Percentiles rank a stretch among this genome's conserved stretches.
Evolutionary conservation across 2,113 vertebrate genomes (phyloP).

Genomic region (Bos indicus): DNA sequence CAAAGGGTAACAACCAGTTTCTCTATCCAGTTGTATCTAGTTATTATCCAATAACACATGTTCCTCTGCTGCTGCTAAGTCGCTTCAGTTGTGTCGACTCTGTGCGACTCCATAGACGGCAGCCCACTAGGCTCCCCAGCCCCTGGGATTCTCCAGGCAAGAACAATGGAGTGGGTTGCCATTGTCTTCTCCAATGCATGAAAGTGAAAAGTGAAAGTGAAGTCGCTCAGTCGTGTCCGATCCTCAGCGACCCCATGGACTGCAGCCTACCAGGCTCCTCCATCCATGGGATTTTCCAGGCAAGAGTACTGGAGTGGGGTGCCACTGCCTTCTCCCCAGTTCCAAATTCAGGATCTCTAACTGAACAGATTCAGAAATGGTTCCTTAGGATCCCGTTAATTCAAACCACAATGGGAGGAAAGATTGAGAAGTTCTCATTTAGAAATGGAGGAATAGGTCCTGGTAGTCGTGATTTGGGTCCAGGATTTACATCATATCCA

Average conservation of each 20-base stretch:
- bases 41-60: background rate
- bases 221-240: too few relatives aligned
- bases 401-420: background rate
- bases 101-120: too few relatives aligned
- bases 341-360: background rate
- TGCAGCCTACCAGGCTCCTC: too few relatives aligned
- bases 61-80: background rate
- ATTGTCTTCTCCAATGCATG: too few relatives aligned
- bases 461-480: background rate
- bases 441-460: background rate
- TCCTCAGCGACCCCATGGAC: too few relatives aligned
- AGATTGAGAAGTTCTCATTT: background rate
- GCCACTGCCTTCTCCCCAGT: background rate
- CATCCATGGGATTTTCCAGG: too few relatives aligned
- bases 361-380: background rate
- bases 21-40: background rate
- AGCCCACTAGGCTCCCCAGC: fast-evolving
- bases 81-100: too few relatives aligned
- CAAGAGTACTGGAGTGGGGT: too few relatives aligned
- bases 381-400: background rate
- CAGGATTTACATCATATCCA: background rate
- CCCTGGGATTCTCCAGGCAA: too few relatives aligned
- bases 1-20: background rate
- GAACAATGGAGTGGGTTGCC: too few relatives aligned
- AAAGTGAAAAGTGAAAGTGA: too few relatives aligned